Percentiles rank a stretch among this genome's conserved stretches.
Evolutionary conservation across 2,797 vertebrate genomes (phyloP).

Genomic region (Knipowitschia caucasica): DNA sequence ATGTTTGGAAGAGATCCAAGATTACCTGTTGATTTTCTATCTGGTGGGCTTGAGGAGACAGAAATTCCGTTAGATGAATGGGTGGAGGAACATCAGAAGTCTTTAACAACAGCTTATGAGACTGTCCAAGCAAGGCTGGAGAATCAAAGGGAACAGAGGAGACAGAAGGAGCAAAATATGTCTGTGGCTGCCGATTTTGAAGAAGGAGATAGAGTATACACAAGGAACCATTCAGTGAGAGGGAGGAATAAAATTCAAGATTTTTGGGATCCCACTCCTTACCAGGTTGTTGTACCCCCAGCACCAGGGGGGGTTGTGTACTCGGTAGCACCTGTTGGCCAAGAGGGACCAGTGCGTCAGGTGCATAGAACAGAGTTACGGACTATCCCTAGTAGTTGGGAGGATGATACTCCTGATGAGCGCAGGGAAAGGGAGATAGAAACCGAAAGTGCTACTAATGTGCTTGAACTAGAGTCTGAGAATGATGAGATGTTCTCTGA

Average conservation of each 20-base stretch:
- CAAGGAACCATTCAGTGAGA: too few relatives aligned
- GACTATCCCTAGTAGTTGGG: too few relatives aligned
- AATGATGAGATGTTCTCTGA: too few relatives aligned
- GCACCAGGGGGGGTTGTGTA: neutral
- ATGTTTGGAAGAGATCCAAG: neutral
- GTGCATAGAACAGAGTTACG: too few relatives aligned
- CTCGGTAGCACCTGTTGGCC: neutral
- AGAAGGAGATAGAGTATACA: neutral
- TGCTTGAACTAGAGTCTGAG: too few relatives aligned
- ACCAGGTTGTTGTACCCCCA: neutral
- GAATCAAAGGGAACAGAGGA: neutral
- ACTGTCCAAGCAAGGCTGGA: neutral
- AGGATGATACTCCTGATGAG: too few relatives aligned
- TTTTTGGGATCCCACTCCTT: neutral
- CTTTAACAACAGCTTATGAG: neutral
- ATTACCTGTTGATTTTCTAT: neutral
- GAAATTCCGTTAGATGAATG: neutral
- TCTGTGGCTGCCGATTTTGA: neutral
- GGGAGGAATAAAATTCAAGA: neutral
- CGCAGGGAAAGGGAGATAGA: too few relatives aligned
- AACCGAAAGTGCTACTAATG: too few relatives aligned
- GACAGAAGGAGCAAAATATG: neutral
- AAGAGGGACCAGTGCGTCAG: too few relatives aligned
- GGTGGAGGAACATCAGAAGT: neutral
- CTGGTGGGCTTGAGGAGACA: neutral